Base-by-base conservation (phyloP, 2,888 invertebrate species). In the Rhaphigaster nebulosa region DNA sequence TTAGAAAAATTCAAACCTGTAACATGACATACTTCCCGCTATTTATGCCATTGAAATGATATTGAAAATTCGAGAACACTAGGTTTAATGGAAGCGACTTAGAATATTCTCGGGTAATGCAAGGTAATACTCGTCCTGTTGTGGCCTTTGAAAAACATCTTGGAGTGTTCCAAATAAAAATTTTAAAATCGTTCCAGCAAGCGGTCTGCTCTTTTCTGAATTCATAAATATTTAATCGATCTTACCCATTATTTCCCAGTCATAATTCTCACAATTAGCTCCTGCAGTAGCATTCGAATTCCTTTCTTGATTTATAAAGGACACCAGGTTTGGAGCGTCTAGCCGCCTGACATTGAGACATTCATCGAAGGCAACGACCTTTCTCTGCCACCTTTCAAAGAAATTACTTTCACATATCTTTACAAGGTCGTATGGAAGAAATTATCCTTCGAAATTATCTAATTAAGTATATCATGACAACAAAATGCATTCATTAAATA, bases 271-370 rank as follows among this genome's bases (percentile, higher is more conserved):
- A 29, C 18, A 3, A 65, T 29, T 18, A 29, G 65, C n/a, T 65
- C 29, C 65, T 65, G 6, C 34, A 29, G 38, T 12, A 38, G 70
- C 20, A 23, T 23, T 76, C 12, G 70, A 76, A 76, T 38, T 20
- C 38, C 29, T 38, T 8, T 18, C 18, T 0, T 6, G 29, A 2
- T 6, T 20, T n/a, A 29, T 60, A 38, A 76, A 76, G 70, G 70
- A 76, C 70, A 38, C 5, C 70, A 23, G 70, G 70, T 76, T 76
- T 10, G 18, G 34, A 20, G 38, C 10, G 34, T 38, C 70, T 76
- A 34, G 38, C 70, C 38, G 23, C 34, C 70, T 76, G 70, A 38
- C 70, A 76, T 76, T 76, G 70, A 76, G 70, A 76, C 70, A 13
- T 23, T 34, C 70, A 15, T 23, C 38, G 38, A 76, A 38, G 23